Conservation (phyloP, 2,797 vertebrate species). For the Dallia pectoralis region DNA sequence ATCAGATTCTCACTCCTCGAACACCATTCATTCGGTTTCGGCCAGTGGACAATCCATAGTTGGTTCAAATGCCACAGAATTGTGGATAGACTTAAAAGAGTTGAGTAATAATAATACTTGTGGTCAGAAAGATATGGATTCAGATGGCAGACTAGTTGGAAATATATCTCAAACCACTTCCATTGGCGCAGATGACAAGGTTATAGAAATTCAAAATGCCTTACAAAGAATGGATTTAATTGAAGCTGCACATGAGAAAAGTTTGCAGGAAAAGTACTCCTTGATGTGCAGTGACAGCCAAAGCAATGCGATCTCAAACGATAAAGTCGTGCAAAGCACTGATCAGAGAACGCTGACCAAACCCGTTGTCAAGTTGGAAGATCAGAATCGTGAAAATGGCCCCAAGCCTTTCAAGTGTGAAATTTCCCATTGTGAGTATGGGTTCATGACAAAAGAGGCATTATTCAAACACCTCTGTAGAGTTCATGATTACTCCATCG, state of each 20-base stretch:
- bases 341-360: conserved; percentile 33
- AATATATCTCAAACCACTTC: conserved; percentile 52
- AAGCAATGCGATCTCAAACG: conserved; percentile 52
- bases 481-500: conserved; percentile 88
- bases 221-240: conserved; percentile 89
- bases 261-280: conserved; percentile 47
- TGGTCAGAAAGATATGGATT: conserved; percentile 36
- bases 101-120: conserved; percentile 16
- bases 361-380: conserved; percentile 66
- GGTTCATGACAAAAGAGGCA: conserved; percentile 98
- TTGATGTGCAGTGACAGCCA: conserved; percentile 53
- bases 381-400: conserved; percentile 77
- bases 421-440: conserved; percentile 87
- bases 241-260: conserved; percentile 71
- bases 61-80: neutral
- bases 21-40: conserved; percentile 40
- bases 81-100: neutral
- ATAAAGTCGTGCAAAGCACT: conserved; percentile 59
- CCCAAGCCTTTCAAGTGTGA: conserved; percentile 94
- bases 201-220: conserved; percentile 88
- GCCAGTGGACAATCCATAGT: conserved; percentile 31
- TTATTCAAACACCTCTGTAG: conserved; percentile 94
- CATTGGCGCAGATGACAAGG: conserved; percentile 75
- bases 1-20: conserved; percentile 51
- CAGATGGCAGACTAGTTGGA: conserved; percentile 17